A percentile compares a stretch with the other conserved stretches of the same genome.
These are phyloP conservation scores for Psilanteris sp. DNA, from an alignment of 1,140 invertebrate species.

Conservation along the genomic window DNA sequence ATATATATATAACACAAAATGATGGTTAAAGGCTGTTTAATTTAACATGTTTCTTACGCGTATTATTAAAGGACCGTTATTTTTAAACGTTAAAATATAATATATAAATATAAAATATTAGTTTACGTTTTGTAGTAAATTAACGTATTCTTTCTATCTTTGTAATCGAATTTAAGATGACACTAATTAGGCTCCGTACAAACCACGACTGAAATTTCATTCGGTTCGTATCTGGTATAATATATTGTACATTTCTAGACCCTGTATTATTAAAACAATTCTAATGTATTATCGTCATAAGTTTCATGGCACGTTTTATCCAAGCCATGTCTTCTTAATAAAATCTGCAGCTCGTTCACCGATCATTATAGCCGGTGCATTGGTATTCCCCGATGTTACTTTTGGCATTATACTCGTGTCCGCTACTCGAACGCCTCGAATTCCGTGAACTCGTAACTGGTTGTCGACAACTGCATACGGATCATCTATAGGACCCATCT, in stretches of 20 bases:
- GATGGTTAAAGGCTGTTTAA: no score
- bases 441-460: constrained; percentile 85
- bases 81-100: no score
- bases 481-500: constrained; percentile 87
- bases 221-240: background rate
- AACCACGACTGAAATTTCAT: constrained; percentile 1
- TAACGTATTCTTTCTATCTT: no score
- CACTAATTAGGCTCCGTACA: no score
- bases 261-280: constrained; percentile 1
- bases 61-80: no score
- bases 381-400: constrained; percentile 88
- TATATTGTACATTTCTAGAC: constrained; percentile 9
- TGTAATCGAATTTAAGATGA: no score
- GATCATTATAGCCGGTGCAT: constrained; percentile 91
- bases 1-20: no score
- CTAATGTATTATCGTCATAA: background rate
- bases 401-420: constrained; percentile 90
- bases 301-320: constrained; percentile 25
- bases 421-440: constrained; percentile 85
- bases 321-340: constrained; percentile 85
- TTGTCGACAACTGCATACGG: constrained; percentile 86
- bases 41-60: no score
- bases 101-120: no score
- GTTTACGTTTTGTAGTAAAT: no score
- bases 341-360: constrained; percentile 90